Evolutionary conservation across 2,888 invertebrate genomes (phyloP).

Genomic region (Troides aeacus): DNA sequence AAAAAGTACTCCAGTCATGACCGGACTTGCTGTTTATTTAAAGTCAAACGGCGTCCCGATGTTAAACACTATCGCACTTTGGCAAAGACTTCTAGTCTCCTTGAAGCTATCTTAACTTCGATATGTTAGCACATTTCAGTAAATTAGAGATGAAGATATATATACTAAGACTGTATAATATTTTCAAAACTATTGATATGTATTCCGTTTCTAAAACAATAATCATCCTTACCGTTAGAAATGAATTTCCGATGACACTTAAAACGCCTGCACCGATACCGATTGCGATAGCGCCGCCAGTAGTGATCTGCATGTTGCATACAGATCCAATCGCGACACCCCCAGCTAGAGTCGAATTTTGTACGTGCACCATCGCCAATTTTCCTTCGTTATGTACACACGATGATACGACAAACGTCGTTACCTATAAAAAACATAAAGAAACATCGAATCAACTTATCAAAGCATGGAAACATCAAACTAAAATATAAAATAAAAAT

Average conservation of each 20-base stretch:
- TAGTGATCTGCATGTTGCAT: slow-evolving; percentile 89
- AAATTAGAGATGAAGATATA: no score
- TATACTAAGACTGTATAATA: no score
- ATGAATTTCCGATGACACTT: slow-evolving; percentile 90
- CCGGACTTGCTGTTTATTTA: no score
- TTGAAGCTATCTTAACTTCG: no score
- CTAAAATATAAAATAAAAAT: no score
- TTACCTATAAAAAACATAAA: slow-evolving; percentile 71
- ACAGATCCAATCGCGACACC: slow-evolving; percentile 95
- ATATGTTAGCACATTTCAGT: no score
- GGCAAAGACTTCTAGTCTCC: no score
- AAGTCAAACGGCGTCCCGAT: no score
- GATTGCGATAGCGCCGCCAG: slow-evolving; percentile 90
- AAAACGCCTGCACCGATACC: slow-evolving; percentile 88
- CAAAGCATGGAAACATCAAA: no score
- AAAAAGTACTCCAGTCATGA: no score
- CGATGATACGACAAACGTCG: slow-evolving; percentile 91
- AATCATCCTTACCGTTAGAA: slow-evolving; percentile 82
- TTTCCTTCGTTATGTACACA: slow-evolving; percentile 85
- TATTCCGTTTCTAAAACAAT: background rate
- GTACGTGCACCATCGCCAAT: slow-evolving; percentile 95
- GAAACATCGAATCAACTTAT: background rate
- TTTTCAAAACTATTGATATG: no score
- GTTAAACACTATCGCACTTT: no score
- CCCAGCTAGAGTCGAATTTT: slow-evolving; percentile 96